phyloP scores from a whole-genome alignment of 2,797 vertebrate genomes.

The Squalus acanthias region DNA sequence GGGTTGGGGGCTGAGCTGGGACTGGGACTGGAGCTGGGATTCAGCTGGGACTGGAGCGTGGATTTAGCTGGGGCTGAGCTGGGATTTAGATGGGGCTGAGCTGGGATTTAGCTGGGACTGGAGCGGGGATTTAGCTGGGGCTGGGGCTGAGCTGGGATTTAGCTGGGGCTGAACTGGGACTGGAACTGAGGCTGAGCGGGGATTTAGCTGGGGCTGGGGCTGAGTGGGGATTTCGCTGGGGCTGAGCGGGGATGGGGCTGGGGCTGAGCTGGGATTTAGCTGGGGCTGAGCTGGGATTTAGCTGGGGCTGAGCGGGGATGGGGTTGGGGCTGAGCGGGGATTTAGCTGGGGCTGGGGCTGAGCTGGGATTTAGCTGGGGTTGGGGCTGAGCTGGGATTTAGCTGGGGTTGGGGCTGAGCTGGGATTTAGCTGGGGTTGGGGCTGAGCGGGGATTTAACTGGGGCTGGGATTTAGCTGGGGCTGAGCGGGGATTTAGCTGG shows the following conservation, averaged over 20 bases:
- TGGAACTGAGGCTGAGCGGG: too few species aligned
- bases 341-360: background rate
- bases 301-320: background rate
- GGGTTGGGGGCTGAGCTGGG: too few species aligned
- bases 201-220: too few species aligned
- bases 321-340: background rate
- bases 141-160: background rate
- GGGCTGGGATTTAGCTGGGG: background rate
- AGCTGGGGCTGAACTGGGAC: too few species aligned
- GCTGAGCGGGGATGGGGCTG: too few species aligned
- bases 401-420: background rate
- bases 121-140: background rate
- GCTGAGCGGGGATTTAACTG: background rate
- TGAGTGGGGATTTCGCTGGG: too few species aligned
- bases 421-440: background rate
- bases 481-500: too few species aligned
- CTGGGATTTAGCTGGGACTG: background rate
- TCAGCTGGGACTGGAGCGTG: too few species aligned
- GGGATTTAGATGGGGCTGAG: too few species aligned
- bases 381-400: background rate
- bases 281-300: background rate
- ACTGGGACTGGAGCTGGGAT: too few species aligned
- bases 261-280: too few species aligned
- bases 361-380: background rate
- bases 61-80: too few species aligned